Conservation (phyloP, 1,140 invertebrate species). For the Mylabris phalerata region DNA sequence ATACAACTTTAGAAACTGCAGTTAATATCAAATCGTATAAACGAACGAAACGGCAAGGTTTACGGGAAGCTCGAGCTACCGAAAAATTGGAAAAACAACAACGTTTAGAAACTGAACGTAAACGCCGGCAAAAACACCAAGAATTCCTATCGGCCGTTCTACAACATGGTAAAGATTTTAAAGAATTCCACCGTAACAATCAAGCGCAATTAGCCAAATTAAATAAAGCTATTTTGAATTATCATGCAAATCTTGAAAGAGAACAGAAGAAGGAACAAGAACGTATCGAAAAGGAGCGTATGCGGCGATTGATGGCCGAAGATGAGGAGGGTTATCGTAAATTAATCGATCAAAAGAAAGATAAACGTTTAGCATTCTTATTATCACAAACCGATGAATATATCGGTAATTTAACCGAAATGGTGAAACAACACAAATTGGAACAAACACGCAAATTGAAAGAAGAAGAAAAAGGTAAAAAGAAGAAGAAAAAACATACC, state of each 20-base stretch:
- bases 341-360: constrained; percentile 99
- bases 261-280: constrained; percentile 99
- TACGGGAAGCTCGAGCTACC: constrained; percentile 92
- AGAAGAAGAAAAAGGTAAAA: constrained; percentile 73
- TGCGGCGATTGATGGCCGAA: constrained; percentile 93
- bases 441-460: constrained; percentile 79
- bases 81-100: constrained; percentile 99
- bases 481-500: constrained; percentile 64
- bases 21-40: constrained; percentile 97
- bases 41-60: constrained; percentile 87
- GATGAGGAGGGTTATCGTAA: constrained; percentile 93
- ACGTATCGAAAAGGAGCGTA: constrained; percentile 96
- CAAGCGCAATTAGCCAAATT: constrained; percentile 77
- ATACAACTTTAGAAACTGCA: constrained; percentile 93
- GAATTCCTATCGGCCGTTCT: constrained; percentile 93
- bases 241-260: constrained; percentile 95
- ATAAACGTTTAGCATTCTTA: constrained; percentile 95
- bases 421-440: constrained; percentile 91
- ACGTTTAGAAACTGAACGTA: constrained; percentile 95
- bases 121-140: constrained; percentile 90
- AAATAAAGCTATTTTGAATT: constrained; percentile 92
- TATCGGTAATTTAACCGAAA: constrained; percentile 91
- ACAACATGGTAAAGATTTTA: constrained; percentile 96
- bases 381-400: constrained; percentile 98
- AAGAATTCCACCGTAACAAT: constrained; percentile 91